phyloP scores from a whole-genome alignment of 2,113 vertebrate genomes.

The Silurus asotus region DNA sequence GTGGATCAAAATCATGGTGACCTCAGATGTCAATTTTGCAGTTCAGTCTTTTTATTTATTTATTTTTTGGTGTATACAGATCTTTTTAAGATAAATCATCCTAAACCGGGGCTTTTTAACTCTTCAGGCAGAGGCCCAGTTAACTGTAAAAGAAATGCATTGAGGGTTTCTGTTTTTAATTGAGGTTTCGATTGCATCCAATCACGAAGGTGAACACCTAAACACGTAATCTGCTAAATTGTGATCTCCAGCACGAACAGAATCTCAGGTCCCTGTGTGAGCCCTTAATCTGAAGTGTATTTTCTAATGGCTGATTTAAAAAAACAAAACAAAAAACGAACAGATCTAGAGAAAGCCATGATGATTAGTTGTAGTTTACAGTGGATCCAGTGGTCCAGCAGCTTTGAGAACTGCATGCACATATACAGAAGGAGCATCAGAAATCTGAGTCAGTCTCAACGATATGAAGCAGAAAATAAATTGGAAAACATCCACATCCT shows the following conservation, averaged over 20 bases:
- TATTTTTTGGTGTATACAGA: not conserved
- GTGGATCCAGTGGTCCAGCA: not conserved
- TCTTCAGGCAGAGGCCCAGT: not conserved
- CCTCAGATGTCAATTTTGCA: not conserved
- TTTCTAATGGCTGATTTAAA: not conserved
- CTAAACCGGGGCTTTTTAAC: not conserved
- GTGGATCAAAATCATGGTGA: not conserved
- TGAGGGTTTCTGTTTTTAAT: not conserved
- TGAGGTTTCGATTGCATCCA: not conserved
- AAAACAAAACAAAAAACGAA: too few relatives aligned
- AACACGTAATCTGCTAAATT: not conserved
- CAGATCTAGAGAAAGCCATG: not conserved
- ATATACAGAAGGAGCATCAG: too few relatives aligned
- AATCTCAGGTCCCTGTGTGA: not conserved
- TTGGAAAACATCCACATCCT: too few relatives aligned
- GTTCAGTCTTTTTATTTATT: too few relatives aligned
- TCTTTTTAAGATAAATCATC: not conserved
- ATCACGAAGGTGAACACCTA: not conserved
- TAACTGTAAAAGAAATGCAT: not conserved
- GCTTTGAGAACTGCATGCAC: too few relatives aligned
- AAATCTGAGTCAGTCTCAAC: too few relatives aligned
- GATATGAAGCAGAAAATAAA: too few relatives aligned
- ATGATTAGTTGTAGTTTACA: not conserved
- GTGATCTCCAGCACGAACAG: not conserved
- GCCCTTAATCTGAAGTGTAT: not conserved